Percentiles rank a stretch among this genome's conserved stretches.
These are phyloP conservation scores for Spea hammondii DNA, from an alignment of 2,797 vertebrate genomes.

Conservation along the genomic window DNA sequence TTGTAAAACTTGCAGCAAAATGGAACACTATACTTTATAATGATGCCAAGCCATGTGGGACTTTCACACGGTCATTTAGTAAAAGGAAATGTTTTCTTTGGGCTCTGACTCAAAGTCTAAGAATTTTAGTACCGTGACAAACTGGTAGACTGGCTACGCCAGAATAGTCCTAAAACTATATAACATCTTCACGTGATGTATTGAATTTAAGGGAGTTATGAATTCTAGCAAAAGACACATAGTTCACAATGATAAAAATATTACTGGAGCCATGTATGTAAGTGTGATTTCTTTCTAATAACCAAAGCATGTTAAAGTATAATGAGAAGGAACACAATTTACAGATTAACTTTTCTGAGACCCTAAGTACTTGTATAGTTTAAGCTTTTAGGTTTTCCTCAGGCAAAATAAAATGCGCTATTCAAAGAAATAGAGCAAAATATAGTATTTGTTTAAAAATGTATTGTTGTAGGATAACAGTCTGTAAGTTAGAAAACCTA, in stretches of 20 bases:
- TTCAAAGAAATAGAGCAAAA: too few relatives aligned
- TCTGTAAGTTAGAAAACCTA: too few relatives aligned
- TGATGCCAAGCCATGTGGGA: slow-evolving; percentile 27
- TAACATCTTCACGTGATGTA: slow-evolving; percentile 44
- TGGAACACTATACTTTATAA: slow-evolving; percentile 25
- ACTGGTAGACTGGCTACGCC: slow-evolving; percentile 26
- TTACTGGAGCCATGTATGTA: slow-evolving; percentile 31
- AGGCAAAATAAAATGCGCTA: too few relatives aligned
- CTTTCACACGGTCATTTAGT: slow-evolving; percentile 40
- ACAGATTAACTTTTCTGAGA: slow-evolving; percentile 30
- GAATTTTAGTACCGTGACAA: slow-evolving; percentile 39
- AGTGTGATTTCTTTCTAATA: slow-evolving; percentile 44
- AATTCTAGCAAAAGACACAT: slow-evolving; percentile 39
- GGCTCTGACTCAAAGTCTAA: slow-evolving; percentile 39
- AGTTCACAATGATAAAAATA: slow-evolving; percentile 41
- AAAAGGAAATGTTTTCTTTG: slow-evolving; percentile 46
- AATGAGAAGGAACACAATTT: slow-evolving; percentile 39
- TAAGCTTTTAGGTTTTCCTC: too few relatives aligned
- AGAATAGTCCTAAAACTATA: slow-evolving; percentile 31
- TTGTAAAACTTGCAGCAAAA: slow-evolving; percentile 18
- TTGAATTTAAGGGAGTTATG: slow-evolving; percentile 44
- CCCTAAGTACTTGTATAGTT: too few relatives aligned
- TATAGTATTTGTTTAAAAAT: too few relatives aligned
- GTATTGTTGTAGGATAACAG: too few relatives aligned
- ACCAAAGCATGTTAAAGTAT: slow-evolving; percentile 37